Percentiles rank a stretch among this genome's conserved stretches.
These are phyloP conservation scores for Pachyrhynchus sulphureomaculatus DNA, from an alignment of 1,140 invertebrate species.

Conservation along the genomic window DNA sequence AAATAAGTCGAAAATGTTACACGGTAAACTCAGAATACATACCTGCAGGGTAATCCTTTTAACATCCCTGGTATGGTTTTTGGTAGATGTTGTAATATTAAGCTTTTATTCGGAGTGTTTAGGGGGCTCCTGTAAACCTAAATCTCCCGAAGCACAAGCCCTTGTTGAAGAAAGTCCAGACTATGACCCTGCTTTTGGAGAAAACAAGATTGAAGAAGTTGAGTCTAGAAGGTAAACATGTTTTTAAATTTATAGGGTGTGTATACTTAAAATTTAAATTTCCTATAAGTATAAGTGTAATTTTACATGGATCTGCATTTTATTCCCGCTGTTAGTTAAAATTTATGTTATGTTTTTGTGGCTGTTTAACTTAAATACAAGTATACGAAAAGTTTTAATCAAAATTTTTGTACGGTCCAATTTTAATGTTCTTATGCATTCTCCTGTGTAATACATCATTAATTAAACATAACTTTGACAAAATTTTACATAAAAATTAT, in stretches of 20 bases:
- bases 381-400: no score
- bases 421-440: no score
- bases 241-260: conserved; percentile 2
- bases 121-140: conserved; percentile 66
- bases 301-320: no score
- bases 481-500: no score
- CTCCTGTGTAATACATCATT: no score
- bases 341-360: no score
- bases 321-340: no score
- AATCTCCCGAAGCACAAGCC: conserved; percentile 50
- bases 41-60: conserved; percentile 92
- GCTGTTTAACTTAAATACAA: no score
- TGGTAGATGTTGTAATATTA: conserved; percentile 87
- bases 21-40: conserved; percentile 85
- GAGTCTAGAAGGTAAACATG: conserved; percentile 13
- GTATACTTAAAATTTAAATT: neutral
- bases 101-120: conserved; percentile 93
- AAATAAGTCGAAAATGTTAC: conserved; percentile 65
- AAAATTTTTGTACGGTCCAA: no score
- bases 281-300: neutral
- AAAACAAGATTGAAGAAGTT: conserved; percentile 24
- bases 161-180: conserved; percentile 13
- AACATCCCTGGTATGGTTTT: conserved; percentile 94
- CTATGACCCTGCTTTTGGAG: conserved; percentile 22
- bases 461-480: no score